phyloP scores from a whole-genome alignment of 2,113 vertebrate genomes.

The Plectropomus leopardus region DNA sequence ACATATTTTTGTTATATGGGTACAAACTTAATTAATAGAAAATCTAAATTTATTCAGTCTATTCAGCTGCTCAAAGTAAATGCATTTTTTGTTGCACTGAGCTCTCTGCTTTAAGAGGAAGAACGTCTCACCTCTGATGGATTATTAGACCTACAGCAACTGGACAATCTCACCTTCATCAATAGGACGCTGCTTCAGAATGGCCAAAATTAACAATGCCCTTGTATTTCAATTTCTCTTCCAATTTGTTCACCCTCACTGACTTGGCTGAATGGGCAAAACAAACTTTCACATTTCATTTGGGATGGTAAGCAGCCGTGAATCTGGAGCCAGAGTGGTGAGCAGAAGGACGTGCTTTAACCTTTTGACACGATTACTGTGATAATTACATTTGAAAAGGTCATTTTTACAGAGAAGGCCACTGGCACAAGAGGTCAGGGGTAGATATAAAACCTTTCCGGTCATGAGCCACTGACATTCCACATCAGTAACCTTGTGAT shows the following conservation, averaged over 20 bases:
- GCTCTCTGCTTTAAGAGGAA: not conserved
- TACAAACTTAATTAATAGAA: not conserved
- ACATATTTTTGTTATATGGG: not conserved
- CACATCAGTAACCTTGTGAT: slow-evolving; percentile 28
- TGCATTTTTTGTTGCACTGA: not conserved
- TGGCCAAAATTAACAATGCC: slow-evolving; percentile 5
- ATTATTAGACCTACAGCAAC: slow-evolving; percentile 28
- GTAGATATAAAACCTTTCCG: not conserved
- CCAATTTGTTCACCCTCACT: slow-evolving; percentile 21
- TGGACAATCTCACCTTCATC: slow-evolving; percentile 2
- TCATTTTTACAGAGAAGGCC: not conserved
- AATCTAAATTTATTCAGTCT: not conserved
- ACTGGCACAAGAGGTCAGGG: not conserved
- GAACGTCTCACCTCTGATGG: slow-evolving; percentile 17
- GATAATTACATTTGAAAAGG: slow-evolving; percentile 37
- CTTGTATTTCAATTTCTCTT: slow-evolving; percentile 18
- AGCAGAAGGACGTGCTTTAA: slow-evolving; percentile 19
- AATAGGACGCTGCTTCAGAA: slow-evolving; percentile 20
- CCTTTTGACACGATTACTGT: not conserved
- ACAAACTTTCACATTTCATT: slow-evolving; percentile 40
- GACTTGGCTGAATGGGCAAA: slow-evolving; percentile 18
- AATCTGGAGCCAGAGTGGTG: not conserved
- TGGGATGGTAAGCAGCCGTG: slow-evolving; percentile 28
- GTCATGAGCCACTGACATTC: slow-evolving; percentile 35
- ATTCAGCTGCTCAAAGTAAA: not conserved